Base-by-base conservation (phyloP, 2,888 invertebrate genomes). In the Philereme transversata region DNA sequence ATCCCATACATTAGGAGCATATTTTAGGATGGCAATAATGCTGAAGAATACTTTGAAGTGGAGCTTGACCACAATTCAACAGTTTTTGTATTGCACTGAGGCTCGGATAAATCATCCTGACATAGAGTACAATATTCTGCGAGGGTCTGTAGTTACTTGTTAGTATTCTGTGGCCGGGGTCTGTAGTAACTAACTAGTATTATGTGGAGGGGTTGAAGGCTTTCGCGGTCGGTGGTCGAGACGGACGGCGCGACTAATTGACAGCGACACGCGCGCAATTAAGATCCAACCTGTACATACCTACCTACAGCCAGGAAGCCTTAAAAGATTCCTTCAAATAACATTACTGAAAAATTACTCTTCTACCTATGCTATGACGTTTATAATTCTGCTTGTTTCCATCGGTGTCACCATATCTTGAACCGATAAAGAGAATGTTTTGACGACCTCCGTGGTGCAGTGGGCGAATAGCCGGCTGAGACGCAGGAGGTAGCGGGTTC, bases 221-320 rank as follows among this genome's bases (percentile, higher is more conserved):
- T 43, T 38, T 22, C 40, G 41, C 6, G 47, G 47, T 43, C n/a
- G 49, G 46, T 4, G 40, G 46, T 36, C 55, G n/a, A 44, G 62
- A 56, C 49, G 58, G 62, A 58, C 38, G 51, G 44, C 48, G 59
- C 10, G 50, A 53, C 58, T 65, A 51, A 59, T 59, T 65, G 64
- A 59, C 64, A 61, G 61, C 43, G 61, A 65, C 64, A 58, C 61
- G 58, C 60, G 52, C 58, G 56, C 64, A 40, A 60, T 55, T 49
- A 56, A 44, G 9, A 9, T n/a, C 43, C 7, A 8, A 53, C 38
- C 35, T 22, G 36, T n/a, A 3, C 36, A 6, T 5, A 36, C 36
- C 36, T 36, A 40, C 36, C 36, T 36, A 40, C 36, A 4, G 49
- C 34, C 43, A 43, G 6, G 45, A 22, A 45, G 0, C 45, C 45